phyloP scores from a whole-genome alignment of 1,140 invertebrate species.

The Drosophila bipectinata region DNA sequence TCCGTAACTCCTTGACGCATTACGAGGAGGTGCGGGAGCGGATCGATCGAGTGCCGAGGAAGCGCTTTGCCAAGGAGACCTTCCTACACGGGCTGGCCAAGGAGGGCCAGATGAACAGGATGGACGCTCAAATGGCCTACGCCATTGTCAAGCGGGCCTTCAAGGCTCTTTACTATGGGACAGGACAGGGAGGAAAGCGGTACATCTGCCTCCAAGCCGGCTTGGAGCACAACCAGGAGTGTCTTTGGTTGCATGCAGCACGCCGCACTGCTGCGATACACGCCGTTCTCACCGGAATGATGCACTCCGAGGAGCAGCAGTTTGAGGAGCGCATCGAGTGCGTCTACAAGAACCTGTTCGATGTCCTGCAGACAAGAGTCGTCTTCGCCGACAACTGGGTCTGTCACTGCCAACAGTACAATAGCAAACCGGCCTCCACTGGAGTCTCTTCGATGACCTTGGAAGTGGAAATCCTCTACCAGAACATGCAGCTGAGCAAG shows the following conservation, averaged over 20 bases:
- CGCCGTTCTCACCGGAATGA: conserved; percentile 54
- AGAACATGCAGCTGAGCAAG: background rate
- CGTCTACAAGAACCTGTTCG: conserved; percentile 57
- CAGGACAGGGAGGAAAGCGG: conserved; percentile 26
- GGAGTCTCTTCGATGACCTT: background rate
- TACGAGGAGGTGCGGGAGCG: conserved; percentile 60
- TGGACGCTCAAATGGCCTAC: conserved; percentile 70
- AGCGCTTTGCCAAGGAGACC: conserved; percentile 70
- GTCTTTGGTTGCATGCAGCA: conserved; percentile 70
- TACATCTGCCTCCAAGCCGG: background rate
- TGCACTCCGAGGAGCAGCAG: conserved; percentile 55
- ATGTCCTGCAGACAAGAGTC: conserved; percentile 28
- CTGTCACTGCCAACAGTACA: conserved; percentile 15
- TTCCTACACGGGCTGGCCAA: conserved; percentile 65
- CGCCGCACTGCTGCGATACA: conserved; percentile 61
- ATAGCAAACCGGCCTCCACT: background rate
- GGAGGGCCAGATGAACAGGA: conserved; percentile 60
- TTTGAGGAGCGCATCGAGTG: conserved; percentile 64
- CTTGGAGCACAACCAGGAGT: conserved; percentile 47
- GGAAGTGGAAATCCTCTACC: conserved; percentile 51
- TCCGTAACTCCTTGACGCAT: conserved; percentile 54
- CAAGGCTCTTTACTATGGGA: conserved; percentile 67
- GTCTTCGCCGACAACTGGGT: background rate
- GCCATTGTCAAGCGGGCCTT: conserved; percentile 73
- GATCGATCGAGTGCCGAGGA: conserved; percentile 60